A percentile compares a stretch with the other conserved stretches of the same genome.
These are phyloP conservation scores for Beris chalybata DNA, from an alignment of 2,888 invertebrate genomes.

Conservation along the genomic window DNA sequence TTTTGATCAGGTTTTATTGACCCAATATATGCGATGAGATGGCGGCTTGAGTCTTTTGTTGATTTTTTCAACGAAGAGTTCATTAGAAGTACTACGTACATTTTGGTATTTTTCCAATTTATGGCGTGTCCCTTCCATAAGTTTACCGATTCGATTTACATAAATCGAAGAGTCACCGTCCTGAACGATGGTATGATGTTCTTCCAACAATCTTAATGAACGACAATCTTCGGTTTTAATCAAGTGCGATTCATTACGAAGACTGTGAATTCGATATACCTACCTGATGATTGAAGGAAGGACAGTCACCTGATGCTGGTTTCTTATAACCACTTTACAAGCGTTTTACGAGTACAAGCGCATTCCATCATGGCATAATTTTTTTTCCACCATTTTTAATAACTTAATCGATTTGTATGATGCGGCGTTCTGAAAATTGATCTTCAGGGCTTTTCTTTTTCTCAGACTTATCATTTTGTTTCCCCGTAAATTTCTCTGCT, in stretches of 20 bases:
- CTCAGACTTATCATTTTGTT: background rate
- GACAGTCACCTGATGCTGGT: background rate
- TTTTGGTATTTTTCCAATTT: constrained; percentile 35
- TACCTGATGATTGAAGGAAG: background rate
- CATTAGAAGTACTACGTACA: constrained; percentile 33
- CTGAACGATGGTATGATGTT: background rate
- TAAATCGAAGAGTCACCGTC: background rate
- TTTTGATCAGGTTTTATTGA: constrained; percentile 37
- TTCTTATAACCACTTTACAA: no score
- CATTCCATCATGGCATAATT: background rate
- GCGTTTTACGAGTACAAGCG: background rate
- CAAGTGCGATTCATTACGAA: constrained; percentile 38
- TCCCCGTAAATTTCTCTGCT: background rate
- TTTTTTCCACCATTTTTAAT: constrained; percentile 17
- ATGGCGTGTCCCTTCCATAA: constrained; percentile 29
- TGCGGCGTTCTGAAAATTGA: background rate
- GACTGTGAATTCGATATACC: constrained; percentile 2
- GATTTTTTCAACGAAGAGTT: constrained; percentile 29
- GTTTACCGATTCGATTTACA: constrained; percentile 1
- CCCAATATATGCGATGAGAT: constrained; percentile 33
- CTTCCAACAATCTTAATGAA: constrained; percentile 27
- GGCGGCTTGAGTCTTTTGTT: constrained; percentile 14
- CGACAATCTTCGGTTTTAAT: constrained; percentile 37
- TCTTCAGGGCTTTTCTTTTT: background rate
- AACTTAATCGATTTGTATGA: constrained; percentile 18